These are phyloP conservation scores for Rhynchotus rufescens DNA, from an alignment of 2,797 vertebrate species.

Conservation along the genomic window DNA sequence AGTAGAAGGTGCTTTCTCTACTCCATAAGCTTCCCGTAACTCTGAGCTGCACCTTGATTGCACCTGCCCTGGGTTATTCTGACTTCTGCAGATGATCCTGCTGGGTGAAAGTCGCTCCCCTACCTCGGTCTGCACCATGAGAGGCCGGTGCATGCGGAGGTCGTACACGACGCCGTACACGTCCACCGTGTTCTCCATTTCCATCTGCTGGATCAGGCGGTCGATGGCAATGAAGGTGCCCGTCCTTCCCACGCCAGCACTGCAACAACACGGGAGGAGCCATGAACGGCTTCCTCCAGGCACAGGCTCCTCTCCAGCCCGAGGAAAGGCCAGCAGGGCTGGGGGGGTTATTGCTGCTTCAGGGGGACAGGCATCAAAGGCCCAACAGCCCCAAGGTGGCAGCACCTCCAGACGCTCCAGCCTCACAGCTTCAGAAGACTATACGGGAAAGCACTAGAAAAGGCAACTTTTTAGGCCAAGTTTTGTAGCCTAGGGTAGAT, in stretches of 20 bases:
- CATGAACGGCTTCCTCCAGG: background rate
- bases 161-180: constrained; percentile 90
- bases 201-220: constrained; percentile 93
- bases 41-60: background rate
- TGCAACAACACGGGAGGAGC: constrained; percentile 42
- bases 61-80: background rate
- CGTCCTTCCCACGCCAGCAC: constrained; percentile 95
- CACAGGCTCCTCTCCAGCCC: background rate
- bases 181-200: constrained; percentile 89
- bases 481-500: background rate
- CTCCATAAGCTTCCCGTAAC: background rate
- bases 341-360: background rate
- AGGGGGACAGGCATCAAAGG: background rate
- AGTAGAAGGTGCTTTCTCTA: background rate
- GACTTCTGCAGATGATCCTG: rapidly evolving
- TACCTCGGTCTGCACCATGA: constrained; percentile 99
- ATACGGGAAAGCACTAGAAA: background rate
- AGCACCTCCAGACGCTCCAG: background rate
- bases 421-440: background rate
- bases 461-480: background rate
- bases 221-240: constrained; percentile 96
- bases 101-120: background rate
- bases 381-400: background rate
- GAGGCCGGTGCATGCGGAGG: constrained; percentile 91
- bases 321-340: background rate